A percentile compares a stretch with the other conserved stretches of the same genome.
Evolutionary conservation across 1,140 invertebrate species (phyloP).

Genomic region (Tachypleus tridentatus): DNA sequence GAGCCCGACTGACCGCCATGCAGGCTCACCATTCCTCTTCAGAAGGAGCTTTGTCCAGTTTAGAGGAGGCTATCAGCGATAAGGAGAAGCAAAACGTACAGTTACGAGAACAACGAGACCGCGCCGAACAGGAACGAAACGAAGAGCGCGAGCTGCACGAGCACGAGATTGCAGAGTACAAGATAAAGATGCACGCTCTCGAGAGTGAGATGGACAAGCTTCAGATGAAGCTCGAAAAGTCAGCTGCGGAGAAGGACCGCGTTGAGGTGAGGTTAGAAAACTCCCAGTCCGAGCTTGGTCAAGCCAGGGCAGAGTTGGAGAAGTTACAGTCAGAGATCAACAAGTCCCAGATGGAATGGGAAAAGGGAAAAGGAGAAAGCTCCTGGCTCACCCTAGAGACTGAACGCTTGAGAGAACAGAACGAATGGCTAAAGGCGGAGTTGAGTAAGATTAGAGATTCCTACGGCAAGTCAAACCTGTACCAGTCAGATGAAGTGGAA

Average conservation of each 20-base stretch:
- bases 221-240: conserved; percentile 68
- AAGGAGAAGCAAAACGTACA: conserved; percentile 94
- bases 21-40: conserved; percentile 85
- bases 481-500: conserved; percentile 21
- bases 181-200: conserved; percentile 78
- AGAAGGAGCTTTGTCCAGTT: conserved; percentile 74
- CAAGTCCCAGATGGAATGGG: conserved; percentile 25
- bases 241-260: conserved; percentile 75
- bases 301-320: conserved; percentile 83
- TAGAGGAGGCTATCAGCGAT: conserved; percentile 91
- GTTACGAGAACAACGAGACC: conserved; percentile 77
- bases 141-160: conserved; percentile 91
- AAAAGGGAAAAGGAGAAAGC: conserved; percentile 30
- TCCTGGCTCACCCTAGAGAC: conserved; percentile 74
- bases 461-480: conserved; percentile 13
- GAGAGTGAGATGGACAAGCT: conserved; percentile 85
- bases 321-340: conserved; percentile 63
- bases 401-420: conserved; percentile 45
- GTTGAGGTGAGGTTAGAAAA: conserved; percentile 80
- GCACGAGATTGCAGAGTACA: conserved; percentile 85
- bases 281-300: conserved; percentile 82
- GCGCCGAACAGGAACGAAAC: conserved; percentile 87
- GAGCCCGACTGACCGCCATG: conserved; percentile 70
- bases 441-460: conserved; percentile 8
- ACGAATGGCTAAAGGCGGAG: conserved; percentile 20